Conservation (phyloP, 2,113 vertebrate genomes). For the Chroicocephalus ridibundus region DNA sequence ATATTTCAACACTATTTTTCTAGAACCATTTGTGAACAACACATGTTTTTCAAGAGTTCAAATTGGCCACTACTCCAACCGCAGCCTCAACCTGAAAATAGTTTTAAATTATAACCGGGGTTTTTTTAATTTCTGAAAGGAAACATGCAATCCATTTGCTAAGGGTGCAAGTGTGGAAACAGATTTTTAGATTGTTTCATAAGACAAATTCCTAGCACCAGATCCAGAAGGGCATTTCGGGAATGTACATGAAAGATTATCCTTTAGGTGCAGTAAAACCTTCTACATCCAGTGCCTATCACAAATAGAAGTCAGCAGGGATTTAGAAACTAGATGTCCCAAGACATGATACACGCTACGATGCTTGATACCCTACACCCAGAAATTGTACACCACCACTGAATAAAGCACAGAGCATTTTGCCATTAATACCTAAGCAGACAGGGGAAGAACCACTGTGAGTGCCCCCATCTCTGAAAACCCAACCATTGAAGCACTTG, state of each 20-base stretch:
- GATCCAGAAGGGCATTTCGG: neutral
- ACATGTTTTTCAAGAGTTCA: neutral
- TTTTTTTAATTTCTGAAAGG: neutral
- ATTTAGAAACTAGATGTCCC: neutral
- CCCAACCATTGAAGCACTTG: neutral
- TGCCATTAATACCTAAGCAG: neutral
- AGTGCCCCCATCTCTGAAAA: neutral
- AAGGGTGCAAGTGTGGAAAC: neutral
- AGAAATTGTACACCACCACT: neutral
- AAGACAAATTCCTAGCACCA: neutral
- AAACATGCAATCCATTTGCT: neutral
- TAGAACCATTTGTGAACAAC: neutral
- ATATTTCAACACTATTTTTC: neutral
- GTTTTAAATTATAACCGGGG: neutral
- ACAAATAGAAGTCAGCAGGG: neutral
- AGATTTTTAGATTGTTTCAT: neutral
- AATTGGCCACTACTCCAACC: neutral
- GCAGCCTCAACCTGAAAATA: neutral
- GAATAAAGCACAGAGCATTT: neutral
- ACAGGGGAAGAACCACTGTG: neutral
- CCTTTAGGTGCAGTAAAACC: neutral
- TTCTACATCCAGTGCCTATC: neutral
- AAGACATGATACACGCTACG: fast-evolving
- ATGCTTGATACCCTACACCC: neutral
- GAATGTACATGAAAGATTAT: neutral